Conservation (phyloP, 1,140 invertebrate species). For the Eupristina koningsbergeri region DNA sequence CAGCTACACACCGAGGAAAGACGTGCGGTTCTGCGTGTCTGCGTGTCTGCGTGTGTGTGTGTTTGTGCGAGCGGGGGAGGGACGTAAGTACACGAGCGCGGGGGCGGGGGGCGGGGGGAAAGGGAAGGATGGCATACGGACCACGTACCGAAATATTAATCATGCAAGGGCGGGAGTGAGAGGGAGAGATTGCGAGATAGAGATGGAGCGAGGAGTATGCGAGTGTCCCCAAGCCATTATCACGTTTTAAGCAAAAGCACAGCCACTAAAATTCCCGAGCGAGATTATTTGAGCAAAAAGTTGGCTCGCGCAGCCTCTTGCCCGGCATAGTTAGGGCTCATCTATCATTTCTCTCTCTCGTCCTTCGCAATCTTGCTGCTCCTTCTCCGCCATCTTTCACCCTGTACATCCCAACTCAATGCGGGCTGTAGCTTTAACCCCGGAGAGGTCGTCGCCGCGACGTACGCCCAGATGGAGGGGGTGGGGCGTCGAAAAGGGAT, state of each 20-base stretch:
- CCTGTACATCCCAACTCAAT: neutral
- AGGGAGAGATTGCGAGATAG: neutral
- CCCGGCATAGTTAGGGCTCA: constrained; percentile 49
- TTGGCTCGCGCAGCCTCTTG: neutral
- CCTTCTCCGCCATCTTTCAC: neutral
- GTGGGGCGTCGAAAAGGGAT: neutral
- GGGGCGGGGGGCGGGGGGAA: no score
- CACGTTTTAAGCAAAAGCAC: constrained; percentile 52
- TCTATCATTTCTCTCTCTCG: constrained; percentile 51
- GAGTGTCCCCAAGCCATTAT: constrained; percentile 45
- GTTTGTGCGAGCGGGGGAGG: no score
- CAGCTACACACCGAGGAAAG: neutral
- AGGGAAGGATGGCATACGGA: neutral
- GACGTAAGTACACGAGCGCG: no score
- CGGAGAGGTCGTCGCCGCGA: neutral
- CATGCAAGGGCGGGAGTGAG: constrained; percentile 31
- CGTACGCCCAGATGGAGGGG: neutral
- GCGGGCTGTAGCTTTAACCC: neutral
- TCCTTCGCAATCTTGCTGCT: neutral
- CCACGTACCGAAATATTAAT: constrained; percentile 47
- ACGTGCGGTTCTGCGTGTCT: no score
- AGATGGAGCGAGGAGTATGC: neutral
- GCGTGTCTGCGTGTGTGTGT: no score
- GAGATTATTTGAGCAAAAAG: constrained; percentile 55
- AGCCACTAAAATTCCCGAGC: constrained; percentile 52